Evolutionary conservation across 2,888 invertebrate genomes (phyloP), one percentile per base, ranked within the genome.

Genomic region (Eupeodes luniger): DNA sequence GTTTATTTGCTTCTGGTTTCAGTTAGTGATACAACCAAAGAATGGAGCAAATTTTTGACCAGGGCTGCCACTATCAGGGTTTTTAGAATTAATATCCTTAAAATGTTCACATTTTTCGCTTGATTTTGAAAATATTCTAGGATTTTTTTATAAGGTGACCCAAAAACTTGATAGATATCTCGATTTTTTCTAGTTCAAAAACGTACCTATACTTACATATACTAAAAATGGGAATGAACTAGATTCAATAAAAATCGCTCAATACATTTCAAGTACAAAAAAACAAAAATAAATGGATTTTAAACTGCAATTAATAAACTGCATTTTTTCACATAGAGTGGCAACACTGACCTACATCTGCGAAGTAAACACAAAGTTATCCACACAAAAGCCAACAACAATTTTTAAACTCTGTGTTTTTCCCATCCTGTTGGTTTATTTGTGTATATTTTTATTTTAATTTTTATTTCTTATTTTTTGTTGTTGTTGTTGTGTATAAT

Each of bases 361-460:
- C 7, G 47, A 47, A 66, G 27, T 66, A 49, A 66, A 40, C 44
- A 49, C 36, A 47, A 66, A 66, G 16, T 49, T 72, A 27, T 16
- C 55, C 44, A 5, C 51, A 12, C 12, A 16, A 64, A 49, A 47
- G 57, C 7, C 66, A 59, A 57, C 36, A 61, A 70, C 55, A 16
- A 14, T 70, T 27, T 36, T 44, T 55, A 55, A 40, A 40, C 40
- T 40, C 40, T 70, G 55, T 70, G n/a, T 53, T 53, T 53, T 16
- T 62, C 36, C n/a, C 53, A 69, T 70, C 70, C 40, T 55, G 55
- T 55, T 55, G 55, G 66, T 66, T 66, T 66, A 66, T 66, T 66
- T 69, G 69, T 53, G n/a, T 69, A 14, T 62, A 36, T 2, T 69
- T 49, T 53, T 14, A 11, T 14, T 51, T 53, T 69, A 27, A 27